Conservation (phyloP, 2,888 invertebrate genomes). For the Coremacera marginata region DNA sequence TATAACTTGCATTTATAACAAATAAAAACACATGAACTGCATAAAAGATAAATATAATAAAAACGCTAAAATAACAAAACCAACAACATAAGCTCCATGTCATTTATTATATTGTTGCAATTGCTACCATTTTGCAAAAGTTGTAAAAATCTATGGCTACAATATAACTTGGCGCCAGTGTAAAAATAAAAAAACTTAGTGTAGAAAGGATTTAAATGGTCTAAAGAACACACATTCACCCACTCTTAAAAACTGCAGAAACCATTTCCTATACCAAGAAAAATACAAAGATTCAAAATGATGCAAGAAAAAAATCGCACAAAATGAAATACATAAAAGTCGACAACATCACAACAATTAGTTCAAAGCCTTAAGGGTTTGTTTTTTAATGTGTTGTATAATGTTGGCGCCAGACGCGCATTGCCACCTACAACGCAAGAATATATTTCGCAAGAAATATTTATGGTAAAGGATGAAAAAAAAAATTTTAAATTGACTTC, state of each 20-base stretch:
- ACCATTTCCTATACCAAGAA: too few relatives aligned
- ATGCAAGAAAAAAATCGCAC: too few relatives aligned
- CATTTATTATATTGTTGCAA: not conserved
- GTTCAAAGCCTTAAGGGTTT: too few relatives aligned
- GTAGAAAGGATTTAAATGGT: too few relatives aligned
- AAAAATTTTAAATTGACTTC: not conserved
- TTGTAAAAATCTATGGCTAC: not conserved
- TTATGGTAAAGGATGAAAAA: not conserved
- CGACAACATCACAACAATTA: too few relatives aligned
- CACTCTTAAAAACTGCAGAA: too few relatives aligned
- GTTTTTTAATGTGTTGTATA: not conserved
- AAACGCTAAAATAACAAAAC: slow-evolving; percentile 30
- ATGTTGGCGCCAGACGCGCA: not conserved
- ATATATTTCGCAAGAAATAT: not conserved
- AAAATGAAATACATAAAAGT: too few relatives aligned
- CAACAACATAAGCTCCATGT: not conserved
- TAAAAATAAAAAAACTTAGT: too few relatives aligned
- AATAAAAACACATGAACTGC: slow-evolving; percentile 43
- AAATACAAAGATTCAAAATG: too few relatives aligned
- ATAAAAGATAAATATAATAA: slow-evolving; percentile 12
- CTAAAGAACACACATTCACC: too few relatives aligned
- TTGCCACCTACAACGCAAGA: not conserved
- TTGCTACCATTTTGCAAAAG: not conserved
- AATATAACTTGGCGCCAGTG: not conserved
- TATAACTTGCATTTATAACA: too few relatives aligned